Base-by-base conservation (phyloP, 2,113 vertebrate genomes). In the Paradoxurus hermaphroditus region DNA sequence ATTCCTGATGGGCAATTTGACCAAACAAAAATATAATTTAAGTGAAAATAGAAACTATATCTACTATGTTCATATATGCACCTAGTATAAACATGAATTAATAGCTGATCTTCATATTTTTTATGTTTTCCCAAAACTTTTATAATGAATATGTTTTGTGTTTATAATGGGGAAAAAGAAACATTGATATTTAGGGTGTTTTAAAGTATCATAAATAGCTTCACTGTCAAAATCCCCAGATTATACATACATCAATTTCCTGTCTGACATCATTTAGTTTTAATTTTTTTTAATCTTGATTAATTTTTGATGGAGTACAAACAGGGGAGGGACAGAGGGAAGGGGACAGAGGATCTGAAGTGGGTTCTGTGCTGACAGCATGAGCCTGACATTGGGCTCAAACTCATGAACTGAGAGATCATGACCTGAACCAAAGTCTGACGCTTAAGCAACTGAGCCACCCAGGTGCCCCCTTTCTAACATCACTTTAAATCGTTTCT, bases 401-500 rank as follows among this genome's bases (percentile, higher is more conserved):
- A 3, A 59, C 56, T 59, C 56, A 59, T 8, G 9, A 59, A 8
- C 8, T 21, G 56, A 23, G 21, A 59, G 56, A 59, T 59, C 56
- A 3, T 23, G 7, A 59, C 56, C 21, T 59, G 56, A 59, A 8
- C 56, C 56, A 59, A 59, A 59, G 56, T 59, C 56, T 19, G 21
- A 59, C 3, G 19, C 56, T 59, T 59, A 59, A 59, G 21, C 56
- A 9, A 59, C 21, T 59, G 21, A 59, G 56, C 7, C 56, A 59
- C 21, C 56, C 21, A 23, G 7, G 56, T 59, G 56, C 19, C 56
- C 56, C 23, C 53, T 73, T 94, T 79, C 53, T 84, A 31, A 63
- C 41, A 23, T 67, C 21, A 62, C 93, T 90, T 95, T 82, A 90
- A 77, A 83, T 93, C n/a, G 18, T 90, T 86, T 93, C 56, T 91